Evolutionary conservation across 2,113 vertebrate species (phyloP).

Genomic region (Gracilinanus agilis): DNA sequence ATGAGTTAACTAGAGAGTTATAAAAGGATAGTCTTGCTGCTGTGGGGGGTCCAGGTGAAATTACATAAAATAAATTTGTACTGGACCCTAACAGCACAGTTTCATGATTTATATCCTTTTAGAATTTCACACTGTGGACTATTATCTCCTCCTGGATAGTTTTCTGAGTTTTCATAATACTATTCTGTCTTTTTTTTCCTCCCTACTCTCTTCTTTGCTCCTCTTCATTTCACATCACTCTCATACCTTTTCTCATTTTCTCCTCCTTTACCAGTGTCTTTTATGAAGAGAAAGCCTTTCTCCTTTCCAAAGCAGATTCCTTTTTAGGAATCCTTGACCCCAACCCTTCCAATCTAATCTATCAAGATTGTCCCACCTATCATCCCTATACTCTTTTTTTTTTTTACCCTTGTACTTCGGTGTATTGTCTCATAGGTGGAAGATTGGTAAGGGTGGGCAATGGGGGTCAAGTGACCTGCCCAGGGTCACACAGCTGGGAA

Average conservation of each 20-base stretch:
- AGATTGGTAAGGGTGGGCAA: no score
- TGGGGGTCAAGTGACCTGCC: no score
- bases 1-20: neutral
- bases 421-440: no score
- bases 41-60: no score
- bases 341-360: neutral
- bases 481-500: no score
- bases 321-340: neutral
- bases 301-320: neutral
- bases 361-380: neutral
- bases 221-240: neutral
- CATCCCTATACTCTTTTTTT: neutral
- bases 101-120: neutral
- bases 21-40: neutral
- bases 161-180: neutral
- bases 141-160: neutral
- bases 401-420: no score
- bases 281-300: neutral
- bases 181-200: neutral
- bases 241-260: neutral
- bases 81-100: neutral
- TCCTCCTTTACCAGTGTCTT: neutral
- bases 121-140: neutral
- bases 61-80: neutral
- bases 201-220: neutral